Evolutionary conservation across 1,140 invertebrate species (phyloP).

Genomic region (Drosophila nigrodunni): DNA sequence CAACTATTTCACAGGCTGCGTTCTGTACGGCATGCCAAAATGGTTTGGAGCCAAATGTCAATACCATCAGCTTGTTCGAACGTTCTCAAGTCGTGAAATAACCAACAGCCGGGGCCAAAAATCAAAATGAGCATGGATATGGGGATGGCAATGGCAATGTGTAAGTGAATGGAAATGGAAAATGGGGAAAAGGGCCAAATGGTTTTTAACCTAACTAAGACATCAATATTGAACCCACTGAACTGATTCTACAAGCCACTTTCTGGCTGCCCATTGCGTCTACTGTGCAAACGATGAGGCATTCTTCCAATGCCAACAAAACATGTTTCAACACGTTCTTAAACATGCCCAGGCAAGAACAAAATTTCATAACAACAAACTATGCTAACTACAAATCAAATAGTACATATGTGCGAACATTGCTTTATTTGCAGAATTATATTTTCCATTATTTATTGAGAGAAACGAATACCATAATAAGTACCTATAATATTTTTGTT

Average conservation of each 20-base stretch:
- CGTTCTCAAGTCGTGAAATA: slow-evolving; percentile 39
- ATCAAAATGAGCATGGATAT: not conserved
- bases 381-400: not conserved
- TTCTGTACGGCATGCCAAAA: slow-evolving; percentile 64
- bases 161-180: not conserved
- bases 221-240: slow-evolving; percentile 12
- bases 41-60: slow-evolving; percentile 75
- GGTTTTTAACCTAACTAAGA: not conserved
- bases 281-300: slow-evolving; percentile 3
- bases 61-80: slow-evolving; percentile 61
- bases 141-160: not conserved
- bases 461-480: no score
- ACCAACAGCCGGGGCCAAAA: slow-evolving; percentile 25
- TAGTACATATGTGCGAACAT: not conserved
- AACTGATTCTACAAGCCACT: not conserved
- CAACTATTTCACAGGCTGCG: slow-evolving; percentile 74
- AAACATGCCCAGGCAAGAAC: not conserved
- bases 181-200: not conserved
- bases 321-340: not conserved
- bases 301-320: slow-evolving; percentile 16
- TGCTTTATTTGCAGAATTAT: not conserved
- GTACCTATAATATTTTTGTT: no score
- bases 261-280: not conserved
- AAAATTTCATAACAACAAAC: not conserved
- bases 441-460: no score